Evolutionary conservation across 1,140 invertebrate species (phyloP).

Genomic region (Drosophila pachea): DNA sequence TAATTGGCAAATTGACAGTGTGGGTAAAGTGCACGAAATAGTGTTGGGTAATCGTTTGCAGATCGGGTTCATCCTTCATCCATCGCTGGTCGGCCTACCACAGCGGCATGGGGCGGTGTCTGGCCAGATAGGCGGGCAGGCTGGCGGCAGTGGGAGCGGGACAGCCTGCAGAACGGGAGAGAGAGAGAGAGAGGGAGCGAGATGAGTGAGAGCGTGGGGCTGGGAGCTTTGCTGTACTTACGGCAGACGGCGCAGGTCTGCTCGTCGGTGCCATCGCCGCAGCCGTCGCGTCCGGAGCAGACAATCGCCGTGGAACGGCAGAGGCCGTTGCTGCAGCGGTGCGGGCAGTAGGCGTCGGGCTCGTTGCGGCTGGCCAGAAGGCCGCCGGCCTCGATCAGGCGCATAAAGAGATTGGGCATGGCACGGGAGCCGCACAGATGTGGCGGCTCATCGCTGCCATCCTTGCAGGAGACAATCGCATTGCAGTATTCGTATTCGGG

Average conservation of each 20-base stretch:
- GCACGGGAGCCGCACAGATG: slow-evolving; percentile 83
- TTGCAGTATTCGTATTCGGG: slow-evolving; percentile 95
- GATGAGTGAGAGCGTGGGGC: neutral
- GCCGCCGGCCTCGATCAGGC: slow-evolving; percentile 68
- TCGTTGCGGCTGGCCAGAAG: slow-evolving; percentile 64
- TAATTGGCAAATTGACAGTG: slow-evolving; percentile 32
- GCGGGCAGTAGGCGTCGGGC: slow-evolving; percentile 82
- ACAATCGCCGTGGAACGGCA: slow-evolving; percentile 92
- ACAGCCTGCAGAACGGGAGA: slow-evolving; percentile 80
- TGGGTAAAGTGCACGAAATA: slow-evolving; percentile 39
- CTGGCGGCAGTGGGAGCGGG: slow-evolving; percentile 78
- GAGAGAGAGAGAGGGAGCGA: neutral
- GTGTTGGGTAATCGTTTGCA: slow-evolving; percentile 30
- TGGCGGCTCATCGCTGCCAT: slow-evolving; percentile 90
- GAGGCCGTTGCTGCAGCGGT: slow-evolving; percentile 90
- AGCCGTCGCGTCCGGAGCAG: slow-evolving; percentile 92
- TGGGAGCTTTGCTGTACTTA: slow-evolving; percentile 81
- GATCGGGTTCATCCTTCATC: slow-evolving; percentile 8
- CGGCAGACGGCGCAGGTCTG: slow-evolving; percentile 89
- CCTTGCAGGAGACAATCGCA: slow-evolving; percentile 89
- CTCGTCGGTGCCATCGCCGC: slow-evolving; percentile 93
- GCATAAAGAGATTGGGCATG: slow-evolving; percentile 72
- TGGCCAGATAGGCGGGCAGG: slow-evolving; percentile 58
- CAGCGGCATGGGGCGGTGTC: slow-evolving; percentile 73
- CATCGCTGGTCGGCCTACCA: slow-evolving; percentile 49